These are phyloP conservation scores for Alsophila aescularia DNA, from an alignment of 2,888 invertebrate genomes.

Conservation along the genomic window DNA sequence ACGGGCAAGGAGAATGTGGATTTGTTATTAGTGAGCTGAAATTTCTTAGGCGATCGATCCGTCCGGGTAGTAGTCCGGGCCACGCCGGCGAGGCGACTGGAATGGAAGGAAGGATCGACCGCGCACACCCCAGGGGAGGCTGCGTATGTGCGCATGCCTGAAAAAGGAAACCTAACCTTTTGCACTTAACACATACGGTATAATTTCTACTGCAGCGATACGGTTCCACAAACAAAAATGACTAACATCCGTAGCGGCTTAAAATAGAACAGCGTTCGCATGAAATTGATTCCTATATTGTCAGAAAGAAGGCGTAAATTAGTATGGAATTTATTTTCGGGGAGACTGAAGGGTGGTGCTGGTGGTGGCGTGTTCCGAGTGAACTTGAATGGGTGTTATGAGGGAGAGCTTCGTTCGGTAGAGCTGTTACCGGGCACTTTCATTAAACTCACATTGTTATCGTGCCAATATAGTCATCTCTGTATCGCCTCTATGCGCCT, in stretches of 20 bases:
- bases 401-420: constrained; percentile 71
- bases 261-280: constrained; percentile 39
- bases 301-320: constrained; percentile 45
- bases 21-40: constrained; percentile 56
- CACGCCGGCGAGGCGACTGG: constrained; percentile 80
- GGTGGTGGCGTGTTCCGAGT: constrained; percentile 69
- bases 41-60: constrained; percentile 52
- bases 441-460: constrained; percentile 65
- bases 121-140: constrained; percentile 79
- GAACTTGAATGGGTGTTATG: constrained; percentile 64
- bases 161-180: constrained; percentile 47
- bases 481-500: constrained; percentile 26
- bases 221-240: constrained; percentile 53
- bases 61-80: constrained; percentile 72
- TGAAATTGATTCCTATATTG: constrained; percentile 45
- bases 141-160: constrained; percentile 69
- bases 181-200: constrained; percentile 46
- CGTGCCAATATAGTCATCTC: constrained; percentile 42
- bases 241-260: constrained; percentile 50
- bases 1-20: constrained; percentile 72
- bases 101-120: constrained; percentile 83
- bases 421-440: constrained; percentile 65
- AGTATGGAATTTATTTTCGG: constrained; percentile 38
- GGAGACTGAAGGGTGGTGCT: constrained; percentile 67
- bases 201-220: constrained; percentile 42